Base-by-base conservation (phyloP, 1,140 invertebrate genomes). In the Musca domestica region DNA sequence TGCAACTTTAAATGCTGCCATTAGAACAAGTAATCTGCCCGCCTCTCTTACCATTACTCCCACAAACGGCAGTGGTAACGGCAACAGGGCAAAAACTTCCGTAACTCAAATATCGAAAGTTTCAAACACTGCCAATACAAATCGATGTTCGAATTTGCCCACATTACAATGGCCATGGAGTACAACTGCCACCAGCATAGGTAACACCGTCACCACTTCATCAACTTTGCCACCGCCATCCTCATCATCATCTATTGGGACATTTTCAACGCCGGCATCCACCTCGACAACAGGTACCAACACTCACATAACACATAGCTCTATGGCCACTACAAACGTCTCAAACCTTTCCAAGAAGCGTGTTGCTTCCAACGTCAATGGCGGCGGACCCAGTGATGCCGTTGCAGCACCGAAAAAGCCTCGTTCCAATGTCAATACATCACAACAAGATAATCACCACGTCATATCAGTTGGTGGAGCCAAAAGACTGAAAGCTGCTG, bases 401-500 rank as follows among this genome's bases (percentile, higher is more conserved):
- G 34, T 12, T 30, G 12, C 30, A 41, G 27, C 56, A 19, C n/a
- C 56, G n/a, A 61, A 61, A 22, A 61, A 61, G 9, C 34, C 56
- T 3, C 25, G 56, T 10, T 15, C 27, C 25, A n/a, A 25, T 3
- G 51, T 9, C 5, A 20, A 23, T 10, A 41, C 34, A 41, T 41
- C 34, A 41, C 34, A 41, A 41, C 34, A 10, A 23, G 52, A 27
- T 56, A 27, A 27, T 22, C 10, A 23, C 15, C n/a, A 34, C 41
- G 17, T 17, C 56, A 19, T 9, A 7, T 12, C 51, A 47, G 34
- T 25, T 65, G 47, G 48, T 9, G 69, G 61, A 56, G 48, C 69
- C 22, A 81, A 81, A 81, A 77, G 78, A 81, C 78, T 81, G 78
- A 81, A 81, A 73, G 74, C 75, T 20, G 76, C 74, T 52, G 76